Evolutionary conservation across 2,797 vertebrate species (phyloP), one percentile per base, ranked within the genome.

Genomic region (Sternarchorhynchus goeldii): DNA sequence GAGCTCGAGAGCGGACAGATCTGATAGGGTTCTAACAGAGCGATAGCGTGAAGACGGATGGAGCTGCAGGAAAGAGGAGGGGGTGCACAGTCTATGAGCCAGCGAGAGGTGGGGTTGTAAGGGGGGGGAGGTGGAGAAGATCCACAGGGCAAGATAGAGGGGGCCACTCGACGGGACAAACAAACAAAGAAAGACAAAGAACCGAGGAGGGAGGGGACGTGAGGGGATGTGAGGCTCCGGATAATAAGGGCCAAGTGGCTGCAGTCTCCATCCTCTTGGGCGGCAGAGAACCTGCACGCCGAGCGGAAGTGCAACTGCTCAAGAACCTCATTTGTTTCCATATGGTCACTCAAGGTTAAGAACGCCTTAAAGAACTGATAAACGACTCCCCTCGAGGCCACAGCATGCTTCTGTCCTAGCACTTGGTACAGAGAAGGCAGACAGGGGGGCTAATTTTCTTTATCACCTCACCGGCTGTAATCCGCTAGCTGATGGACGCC

Each of bases 321-420:
- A 90, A 86, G 88, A 90, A 69, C 89, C 90, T 91, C 90, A 87
- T 91, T 89, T 86, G 86, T 89, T 90, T 92, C 89, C 91, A 87
- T 91, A 88, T 88, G 87, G 90, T 86, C 87, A 88, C 91, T 91
- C 92, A 93, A 93, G 93, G 93, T 94, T 93, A 93, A 93, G 92
- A 91, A 90, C 89, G 85, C 89, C 87, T 88, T 87, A 89, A 81
- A 84, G 56, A 85, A 83, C 87, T 91, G 92, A 93, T 91, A 88
- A 91, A 93, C 89, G 85, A 85, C 89, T 90, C 91, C 91, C 89
- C 6, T 10, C 10, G 20, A 65, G 65, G 72, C 36, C 7, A 16
- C 63, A 18, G 67, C 4, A 8, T 17, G 6, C 36, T 57, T 59
- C 32, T n/a, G 75, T 88, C 89, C 88, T 83, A 83, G 85, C 79